Percentiles rank a stretch among this genome's conserved stretches.
phyloP scores from a whole-genome alignment of 2,113 vertebrate genomes.

The Gorsachius goisagi region DNA sequence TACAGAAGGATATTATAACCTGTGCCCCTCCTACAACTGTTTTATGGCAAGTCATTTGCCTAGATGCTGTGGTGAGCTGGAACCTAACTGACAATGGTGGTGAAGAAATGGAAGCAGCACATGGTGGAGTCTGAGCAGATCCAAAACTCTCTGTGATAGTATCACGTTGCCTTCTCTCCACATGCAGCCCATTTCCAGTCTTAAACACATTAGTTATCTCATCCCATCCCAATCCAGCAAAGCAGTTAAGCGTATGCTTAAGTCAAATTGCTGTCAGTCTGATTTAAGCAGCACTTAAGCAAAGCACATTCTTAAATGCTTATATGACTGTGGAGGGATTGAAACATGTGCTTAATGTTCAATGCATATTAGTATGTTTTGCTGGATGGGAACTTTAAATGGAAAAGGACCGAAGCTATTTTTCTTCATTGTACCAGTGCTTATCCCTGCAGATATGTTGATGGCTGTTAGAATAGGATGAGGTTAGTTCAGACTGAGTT shows the following conservation, averaged over 20 bases:
- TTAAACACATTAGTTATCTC: not conserved
- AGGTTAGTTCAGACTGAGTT: not conserved
- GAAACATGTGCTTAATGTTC: constrained; percentile 40
- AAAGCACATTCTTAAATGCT: not conserved
- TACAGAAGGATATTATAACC: not conserved
- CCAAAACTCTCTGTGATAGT: not conserved
- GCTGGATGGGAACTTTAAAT: not conserved
- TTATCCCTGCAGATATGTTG: not conserved
- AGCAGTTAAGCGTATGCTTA: constrained; percentile 28
- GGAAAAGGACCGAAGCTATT: not conserved
- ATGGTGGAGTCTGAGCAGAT: not conserved
- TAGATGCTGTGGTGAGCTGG: not conserved
- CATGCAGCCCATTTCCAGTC: not conserved
- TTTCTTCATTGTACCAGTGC: not conserved
- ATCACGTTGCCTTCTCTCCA: not conserved
- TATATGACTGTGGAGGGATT: not conserved
- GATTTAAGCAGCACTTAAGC: constrained; percentile 31
- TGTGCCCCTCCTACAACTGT: not conserved
- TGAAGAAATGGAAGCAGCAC: not conserved
- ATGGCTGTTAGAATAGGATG: not conserved
- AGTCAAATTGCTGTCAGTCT: not conserved
- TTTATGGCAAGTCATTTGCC: not conserved
- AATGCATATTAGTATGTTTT: not conserved
- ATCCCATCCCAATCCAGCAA: not conserved
- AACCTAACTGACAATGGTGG: not conserved